Base-by-base conservation (phyloP, 2,797 vertebrate species). In the Pseudopleuronectes americanus region DNA sequence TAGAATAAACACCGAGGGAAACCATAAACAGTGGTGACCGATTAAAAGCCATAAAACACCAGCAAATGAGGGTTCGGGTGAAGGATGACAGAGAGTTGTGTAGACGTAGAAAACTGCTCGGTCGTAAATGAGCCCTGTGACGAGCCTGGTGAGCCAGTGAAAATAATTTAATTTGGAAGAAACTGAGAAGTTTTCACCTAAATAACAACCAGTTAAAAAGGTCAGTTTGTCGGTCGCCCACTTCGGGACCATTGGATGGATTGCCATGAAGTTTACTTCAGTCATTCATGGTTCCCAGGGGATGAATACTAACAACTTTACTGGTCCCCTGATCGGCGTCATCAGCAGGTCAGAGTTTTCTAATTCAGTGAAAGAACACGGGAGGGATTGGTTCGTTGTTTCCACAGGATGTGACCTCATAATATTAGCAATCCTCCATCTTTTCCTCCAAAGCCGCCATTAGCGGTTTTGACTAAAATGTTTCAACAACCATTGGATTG, bases 31-130 rank as follows among this genome's bases (percentile, higher is more conserved):
- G 56, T 63, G 64, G 74, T 6, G 53, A 17, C 49, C 76, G 74
- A 78, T 71, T 80, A 68, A 66, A 77, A 58, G 24, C 65, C 60
- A 19, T 58, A 45, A 65, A 80, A 67, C 55, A 63, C 62, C 71
- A 76, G 22, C 45, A 57, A 47, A 51, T 1, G 1, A 31, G 1
- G 12, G 23, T 24, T 48, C 43, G 68, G 9, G 10, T 1, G 1
- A 52, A 14, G 24, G 69, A 68, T 23, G 52, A 56, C 61, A 4
- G 41, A 48, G 24, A 5, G 56, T 61, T 38, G 49, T 49, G 56
- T n/a, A 38, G 69, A 63, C 59, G 71, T 57, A 38, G 36, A 38
- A 38, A 38, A 13, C 36, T 38, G 36, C 36, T 38, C 33, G 33
- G 33, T 36, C 33, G 2, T 36, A 36, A 36, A 36, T 36, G 33